Evolutionary conservation across 2,888 invertebrate species (phyloP).

Genomic region (Aleiodes testaceus): DNA sequence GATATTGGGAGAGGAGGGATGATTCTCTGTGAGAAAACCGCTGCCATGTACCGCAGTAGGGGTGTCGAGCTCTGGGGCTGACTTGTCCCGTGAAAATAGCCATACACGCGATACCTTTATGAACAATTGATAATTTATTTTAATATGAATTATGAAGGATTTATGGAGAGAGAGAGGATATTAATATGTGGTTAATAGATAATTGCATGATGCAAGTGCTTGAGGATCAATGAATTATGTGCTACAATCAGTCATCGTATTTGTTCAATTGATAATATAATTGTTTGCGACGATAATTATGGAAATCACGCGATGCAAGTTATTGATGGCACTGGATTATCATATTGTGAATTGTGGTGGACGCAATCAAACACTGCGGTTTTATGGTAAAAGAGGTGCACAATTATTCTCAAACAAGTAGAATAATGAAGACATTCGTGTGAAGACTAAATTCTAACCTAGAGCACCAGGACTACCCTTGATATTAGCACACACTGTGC

Average conservation of each 20-base stretch:
- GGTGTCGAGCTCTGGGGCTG: conserved; percentile 60
- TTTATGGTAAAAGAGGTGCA: neutral
- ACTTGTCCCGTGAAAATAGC: conserved; percentile 48
- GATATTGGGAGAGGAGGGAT: conserved; percentile 39
- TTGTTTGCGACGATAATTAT: no score
- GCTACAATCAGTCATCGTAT: neutral
- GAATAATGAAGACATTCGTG: neutral
- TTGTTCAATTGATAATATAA: neutral
- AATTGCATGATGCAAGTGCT: conserved; percentile 23
- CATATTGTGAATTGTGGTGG: conserved; percentile 14
- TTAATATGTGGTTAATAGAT: neutral
- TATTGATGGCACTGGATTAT: conserved; percentile 5
- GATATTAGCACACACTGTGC: neutral
- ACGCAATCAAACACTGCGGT: neutral
- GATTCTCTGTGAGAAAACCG: conserved; percentile 60
- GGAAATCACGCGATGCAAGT: neutral
- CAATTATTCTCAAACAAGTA: conserved; percentile 6
- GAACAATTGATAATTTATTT: neutral
- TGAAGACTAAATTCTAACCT: neutral
- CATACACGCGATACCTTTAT: conserved; percentile 19
- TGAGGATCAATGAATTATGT: neutral
- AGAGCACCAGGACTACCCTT: neutral
- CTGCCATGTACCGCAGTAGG: conserved; percentile 68
- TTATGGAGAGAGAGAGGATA: neutral
- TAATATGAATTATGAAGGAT: neutral